Evolutionary conservation across 2,888 invertebrate genomes (phyloP).

Genomic region (Muscina levida): DNA sequence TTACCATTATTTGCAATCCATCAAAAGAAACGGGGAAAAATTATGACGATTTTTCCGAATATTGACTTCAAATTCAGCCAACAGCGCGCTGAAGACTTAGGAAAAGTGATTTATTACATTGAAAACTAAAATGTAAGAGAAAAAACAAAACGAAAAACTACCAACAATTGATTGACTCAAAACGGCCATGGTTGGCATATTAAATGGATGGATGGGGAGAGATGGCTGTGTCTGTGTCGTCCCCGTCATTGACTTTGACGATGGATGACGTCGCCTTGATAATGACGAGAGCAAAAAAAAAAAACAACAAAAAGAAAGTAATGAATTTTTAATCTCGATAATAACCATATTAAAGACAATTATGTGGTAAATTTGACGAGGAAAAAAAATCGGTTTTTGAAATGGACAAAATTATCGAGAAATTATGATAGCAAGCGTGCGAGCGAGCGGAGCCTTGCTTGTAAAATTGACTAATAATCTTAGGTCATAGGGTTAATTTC

Average conservation of each 20-base stretch:
- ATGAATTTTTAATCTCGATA: slow-evolving; percentile 54
- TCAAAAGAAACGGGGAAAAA: not conserved
- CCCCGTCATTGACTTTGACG: not conserved
- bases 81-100: not conserved
- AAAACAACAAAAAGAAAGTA: slow-evolving; percentile 56
- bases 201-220: no score
- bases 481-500: slow-evolving; percentile 26
- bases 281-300: not conserved
- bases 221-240: no score
- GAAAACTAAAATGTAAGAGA: not conserved
- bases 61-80: not conserved
- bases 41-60: not conserved
- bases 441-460: no score
- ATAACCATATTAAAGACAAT: slow-evolving; percentile 60
- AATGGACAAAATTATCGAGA: not conserved
- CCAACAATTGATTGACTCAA: not conserved
- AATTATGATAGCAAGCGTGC: not conserved
- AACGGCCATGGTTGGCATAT: not conserved
- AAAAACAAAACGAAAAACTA: not conserved
- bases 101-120: slow-evolving; percentile 7
- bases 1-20: slow-evolving; percentile 24
- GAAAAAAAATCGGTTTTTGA: not conserved
- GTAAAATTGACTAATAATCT: slow-evolving; percentile 2
- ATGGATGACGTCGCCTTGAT: not conserved
- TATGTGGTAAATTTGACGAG: slow-evolving; percentile 48